Evolutionary conservation across 2,888 invertebrate species (phyloP).

Genomic region (Sisyra terminalis): DNA sequence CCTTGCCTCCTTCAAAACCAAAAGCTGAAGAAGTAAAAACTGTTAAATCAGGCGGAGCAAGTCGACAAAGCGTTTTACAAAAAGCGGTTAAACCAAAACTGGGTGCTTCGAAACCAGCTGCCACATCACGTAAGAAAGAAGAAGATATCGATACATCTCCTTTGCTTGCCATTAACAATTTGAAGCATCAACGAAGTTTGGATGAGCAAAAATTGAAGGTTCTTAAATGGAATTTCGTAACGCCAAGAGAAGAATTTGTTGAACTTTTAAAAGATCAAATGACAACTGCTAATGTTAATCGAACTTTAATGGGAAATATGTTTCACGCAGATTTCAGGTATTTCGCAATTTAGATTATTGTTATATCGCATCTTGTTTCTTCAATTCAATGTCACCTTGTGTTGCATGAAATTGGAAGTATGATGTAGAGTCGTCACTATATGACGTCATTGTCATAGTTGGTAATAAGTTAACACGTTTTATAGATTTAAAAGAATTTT

Average conservation of each 20-base stretch:
- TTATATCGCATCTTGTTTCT: too few species aligned
- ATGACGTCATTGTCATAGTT: too few species aligned
- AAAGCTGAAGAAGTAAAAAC: conserved; percentile 31
- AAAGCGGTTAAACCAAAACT: conserved; percentile 15
- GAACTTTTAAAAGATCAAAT: conserved; percentile 84
- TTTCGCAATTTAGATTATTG: too few species aligned
- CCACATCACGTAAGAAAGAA: conserved; percentile 52
- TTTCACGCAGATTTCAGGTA: conserved; percentile 85
- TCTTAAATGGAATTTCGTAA: conserved; percentile 89
- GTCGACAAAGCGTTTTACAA: not conserved
- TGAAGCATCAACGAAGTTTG: conserved; percentile 82
- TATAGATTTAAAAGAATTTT: conserved; percentile 1
- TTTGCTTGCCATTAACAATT: conserved; percentile 60
- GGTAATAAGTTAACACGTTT: too few species aligned
- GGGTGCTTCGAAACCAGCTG: conserved; percentile 12
- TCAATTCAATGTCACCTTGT: too few species aligned
- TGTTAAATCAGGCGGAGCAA: conserved; percentile 35
- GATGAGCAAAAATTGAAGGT: conserved; percentile 90
- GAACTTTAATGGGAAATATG: conserved; percentile 73
- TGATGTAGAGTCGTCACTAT: too few species aligned
- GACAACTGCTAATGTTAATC: conserved; percentile 74
- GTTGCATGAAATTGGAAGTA: too few species aligned
- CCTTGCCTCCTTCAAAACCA: conserved; percentile 45
- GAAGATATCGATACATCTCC: conserved; percentile 74
- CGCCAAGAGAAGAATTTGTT: conserved; percentile 86